Evolutionary conservation across 2,888 invertebrate species (phyloP).

Genomic region (Chironomus tentans): DNA sequence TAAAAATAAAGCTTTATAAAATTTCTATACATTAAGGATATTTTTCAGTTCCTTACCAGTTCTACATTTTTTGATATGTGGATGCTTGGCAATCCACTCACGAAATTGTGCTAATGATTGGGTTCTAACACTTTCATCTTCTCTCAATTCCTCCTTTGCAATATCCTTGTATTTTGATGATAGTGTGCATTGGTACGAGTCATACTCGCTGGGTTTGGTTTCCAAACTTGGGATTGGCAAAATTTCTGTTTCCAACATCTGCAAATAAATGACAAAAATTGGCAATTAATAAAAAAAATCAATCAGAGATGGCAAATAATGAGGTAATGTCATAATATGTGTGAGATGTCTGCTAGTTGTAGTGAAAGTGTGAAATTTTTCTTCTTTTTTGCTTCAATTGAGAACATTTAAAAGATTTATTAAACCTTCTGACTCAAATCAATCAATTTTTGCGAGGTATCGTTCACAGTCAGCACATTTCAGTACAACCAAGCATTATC

Average conservation of each 20-base stretch:
- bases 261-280: conserved; percentile 28
- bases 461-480: no score
- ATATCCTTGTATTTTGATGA: conserved; percentile 45
- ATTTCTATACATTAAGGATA: no score
- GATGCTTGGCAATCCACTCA: conserved; percentile 75
- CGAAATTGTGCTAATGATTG: conserved; percentile 69
- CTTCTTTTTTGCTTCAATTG: no score
- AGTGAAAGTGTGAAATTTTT: no score
- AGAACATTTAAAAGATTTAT: no score
- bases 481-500: no score
- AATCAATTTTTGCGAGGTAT: no score
- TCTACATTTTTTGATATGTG: conserved; percentile 69
- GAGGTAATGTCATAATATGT: no score
- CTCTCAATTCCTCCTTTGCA: conserved; percentile 66
- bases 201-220: conserved; percentile 37
- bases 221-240: conserved; percentile 34
- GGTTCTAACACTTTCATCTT: conserved; percentile 64
- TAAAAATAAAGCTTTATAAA: conserved; percentile 37
- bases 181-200: conserved; percentile 39
- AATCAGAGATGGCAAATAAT: no score
- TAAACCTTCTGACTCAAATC: no score
- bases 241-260: conserved; percentile 41
- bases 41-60: conserved; percentile 46
- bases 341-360: no score
- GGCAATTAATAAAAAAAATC: no score